Conservation (phyloP, 2,888 invertebrate genomes). For the Drosophila mimica region DNA sequence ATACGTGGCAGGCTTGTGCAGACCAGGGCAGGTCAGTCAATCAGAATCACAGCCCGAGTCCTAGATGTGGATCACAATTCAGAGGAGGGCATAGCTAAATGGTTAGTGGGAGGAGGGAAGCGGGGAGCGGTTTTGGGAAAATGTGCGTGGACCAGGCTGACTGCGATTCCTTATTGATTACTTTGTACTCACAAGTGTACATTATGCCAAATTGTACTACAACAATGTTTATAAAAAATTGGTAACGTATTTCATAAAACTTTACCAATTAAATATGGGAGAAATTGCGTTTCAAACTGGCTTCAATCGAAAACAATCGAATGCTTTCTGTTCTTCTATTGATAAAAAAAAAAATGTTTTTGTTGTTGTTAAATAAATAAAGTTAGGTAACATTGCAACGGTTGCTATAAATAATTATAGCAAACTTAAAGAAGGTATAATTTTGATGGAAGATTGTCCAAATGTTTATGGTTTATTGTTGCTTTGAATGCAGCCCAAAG, state of each 20-base stretch:
- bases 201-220: neutral
- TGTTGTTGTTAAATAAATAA: neutral
- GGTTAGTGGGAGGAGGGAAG: neutral
- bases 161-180: conserved; percentile 21
- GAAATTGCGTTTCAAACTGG: neutral
- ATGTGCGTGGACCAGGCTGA: conserved; percentile 3
- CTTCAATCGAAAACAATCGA: neutral
- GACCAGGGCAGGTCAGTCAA: conserved; percentile 32
- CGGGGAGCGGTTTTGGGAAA: neutral
- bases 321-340: neutral
- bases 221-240: neutral
- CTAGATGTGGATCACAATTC: conserved; percentile 12
- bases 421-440: neutral
- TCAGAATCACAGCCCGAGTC: conserved; percentile 24
- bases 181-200: neutral
- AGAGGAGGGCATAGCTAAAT: neutral
- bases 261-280: neutral
- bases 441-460: neutral
- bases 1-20: conserved; percentile 13
- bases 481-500: neutral
- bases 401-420: neutral
- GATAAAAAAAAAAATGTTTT: neutral
- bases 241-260: neutral
- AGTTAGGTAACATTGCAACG: neutral
- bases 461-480: neutral